Base-by-base conservation (phyloP, 2,888 invertebrate species). In the Cistogaster globosa region DNA sequence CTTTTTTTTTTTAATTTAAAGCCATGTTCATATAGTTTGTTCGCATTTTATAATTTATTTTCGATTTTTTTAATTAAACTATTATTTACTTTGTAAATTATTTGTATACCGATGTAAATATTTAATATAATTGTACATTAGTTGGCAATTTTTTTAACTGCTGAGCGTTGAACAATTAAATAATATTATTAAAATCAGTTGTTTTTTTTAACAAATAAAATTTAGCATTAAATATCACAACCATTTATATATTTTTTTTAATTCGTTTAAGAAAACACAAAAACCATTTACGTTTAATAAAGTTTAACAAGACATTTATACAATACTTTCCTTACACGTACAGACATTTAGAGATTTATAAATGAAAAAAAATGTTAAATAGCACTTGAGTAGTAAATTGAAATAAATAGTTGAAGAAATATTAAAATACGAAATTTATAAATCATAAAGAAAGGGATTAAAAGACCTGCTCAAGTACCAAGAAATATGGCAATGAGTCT, bases 191-290 rank as follows among this genome's bases (percentile, higher is more conserved):
- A 12, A 69, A 67, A 58, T n/a, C 22, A 42, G 26, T 57, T 32
- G 38, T 57, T 32, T 38, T 8, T 63, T 14, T 18, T 6, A 67
- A 60, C 45, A 74, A 74, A 63, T 38, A 72, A 78, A 85, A 78
- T 81, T 81, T 58, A 78, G 74, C 81, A 78, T 81, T 81, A 42
- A 84, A 77, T 75, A 85, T 85, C 85, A 85, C 85, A 85, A 85
- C 85, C 85, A 85, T 78, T 77, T 55, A 78, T 51, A 67, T 77
- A 45, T 55, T 60, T 68, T 60, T 68, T 69, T 74, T 57, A 57
- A 63, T 62, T 76, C 36, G 48, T 76, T 80, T 22, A 32, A 32
- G 51, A 67, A 53, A 55, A 80, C 42, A 67, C 51, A 48, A 45
- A n/a, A 22, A 74, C 60, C 67, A 68, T 72, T 72, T 18, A 72